Conservation (phyloP, 2,888 invertebrate genomes). For the Eledona agricola region DNA sequence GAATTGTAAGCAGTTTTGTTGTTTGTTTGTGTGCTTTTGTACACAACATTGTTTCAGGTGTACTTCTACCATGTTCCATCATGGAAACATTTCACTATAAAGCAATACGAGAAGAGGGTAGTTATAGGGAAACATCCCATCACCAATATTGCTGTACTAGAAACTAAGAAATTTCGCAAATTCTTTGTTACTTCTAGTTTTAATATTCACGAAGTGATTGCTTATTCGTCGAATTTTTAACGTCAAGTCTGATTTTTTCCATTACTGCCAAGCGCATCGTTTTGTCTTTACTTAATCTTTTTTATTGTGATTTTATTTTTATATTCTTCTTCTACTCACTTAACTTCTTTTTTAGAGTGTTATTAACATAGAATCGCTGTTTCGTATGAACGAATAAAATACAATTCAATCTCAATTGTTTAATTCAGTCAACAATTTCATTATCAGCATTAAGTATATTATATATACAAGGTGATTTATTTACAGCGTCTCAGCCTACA, state of each 20-base stretch:
- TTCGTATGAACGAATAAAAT: conserved; percentile 15
- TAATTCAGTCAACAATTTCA: conserved; percentile 33
- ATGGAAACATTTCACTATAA: conserved; percentile 59
- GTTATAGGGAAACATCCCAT: conserved; percentile 59
- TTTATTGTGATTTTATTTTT: conserved; percentile 30
- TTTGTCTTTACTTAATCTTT: too few species aligned
- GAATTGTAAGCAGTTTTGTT: conserved; percentile 52
- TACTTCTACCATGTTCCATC: conserved; percentile 59
- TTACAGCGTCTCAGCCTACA: too few species aligned
- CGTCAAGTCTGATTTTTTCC: conserved; percentile 7
- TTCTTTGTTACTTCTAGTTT: conserved; percentile 59
- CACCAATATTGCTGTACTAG: conserved; percentile 56
- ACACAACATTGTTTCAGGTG: conserved; percentile 48
- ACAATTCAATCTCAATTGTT: conserved; percentile 13
- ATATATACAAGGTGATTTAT: conserved; percentile 35
- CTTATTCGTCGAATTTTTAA: conserved; percentile 39
- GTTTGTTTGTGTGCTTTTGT: conserved; percentile 1
- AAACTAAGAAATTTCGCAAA: conserved; percentile 52
- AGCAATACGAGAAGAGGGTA: conserved; percentile 54
- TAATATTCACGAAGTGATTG: conserved; percentile 56
- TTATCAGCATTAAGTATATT: conserved; percentile 30
- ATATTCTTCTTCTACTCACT: conserved; percentile 6
- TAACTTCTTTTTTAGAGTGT: too few species aligned
- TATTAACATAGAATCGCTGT: conserved; percentile 1
- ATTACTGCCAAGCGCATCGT: conserved; percentile 9